Percentiles rank a stretch among this genome's conserved stretches.
Evolutionary conservation across 1,140 invertebrate genomes (phyloP).

Genomic region (Drosophila bipectinata): DNA sequence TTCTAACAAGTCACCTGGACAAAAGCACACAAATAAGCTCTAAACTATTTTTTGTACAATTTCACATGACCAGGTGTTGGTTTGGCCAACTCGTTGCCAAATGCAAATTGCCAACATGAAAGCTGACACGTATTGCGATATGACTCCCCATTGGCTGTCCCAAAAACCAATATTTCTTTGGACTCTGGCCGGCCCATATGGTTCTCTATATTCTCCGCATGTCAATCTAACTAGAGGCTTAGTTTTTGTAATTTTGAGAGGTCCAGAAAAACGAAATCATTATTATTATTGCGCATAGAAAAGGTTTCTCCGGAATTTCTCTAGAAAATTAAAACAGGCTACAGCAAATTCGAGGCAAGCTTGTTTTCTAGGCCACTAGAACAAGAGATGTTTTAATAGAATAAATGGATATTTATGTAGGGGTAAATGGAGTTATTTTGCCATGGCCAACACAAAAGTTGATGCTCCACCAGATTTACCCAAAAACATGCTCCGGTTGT

Average conservation of each 20-base stretch:
- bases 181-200: constrained; percentile 6
- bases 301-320: not conserved
- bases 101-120: constrained; percentile 44
- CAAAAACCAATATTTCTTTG: constrained; percentile 4
- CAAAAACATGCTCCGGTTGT: constrained; percentile 11
- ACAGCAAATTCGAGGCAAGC: too few relatives aligned
- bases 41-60: constrained; percentile 14
- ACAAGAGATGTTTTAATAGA: constrained; percentile 19
- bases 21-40: constrained; percentile 9
- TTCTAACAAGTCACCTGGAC: constrained; percentile 50
- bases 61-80: constrained; percentile 42
- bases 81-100: constrained; percentile 45
- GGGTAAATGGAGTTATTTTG: constrained; percentile 24
- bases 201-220: constrained; percentile 13
- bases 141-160: constrained; percentile 21
- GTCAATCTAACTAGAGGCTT: constrained; percentile 3
- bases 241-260: constrained; percentile 1
- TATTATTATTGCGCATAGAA: not conserved
- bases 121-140: constrained; percentile 41
- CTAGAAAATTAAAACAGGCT: not conserved
- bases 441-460: constrained; percentile 18
- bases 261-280: constrained; percentile 2
- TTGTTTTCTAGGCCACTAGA: not conserved
- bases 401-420: constrained; percentile 43
- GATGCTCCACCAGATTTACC: constrained; percentile 6